phyloP scores from a whole-genome alignment of 2,113 vertebrate species.

The Pseudorectes ferrugineus region DNA sequence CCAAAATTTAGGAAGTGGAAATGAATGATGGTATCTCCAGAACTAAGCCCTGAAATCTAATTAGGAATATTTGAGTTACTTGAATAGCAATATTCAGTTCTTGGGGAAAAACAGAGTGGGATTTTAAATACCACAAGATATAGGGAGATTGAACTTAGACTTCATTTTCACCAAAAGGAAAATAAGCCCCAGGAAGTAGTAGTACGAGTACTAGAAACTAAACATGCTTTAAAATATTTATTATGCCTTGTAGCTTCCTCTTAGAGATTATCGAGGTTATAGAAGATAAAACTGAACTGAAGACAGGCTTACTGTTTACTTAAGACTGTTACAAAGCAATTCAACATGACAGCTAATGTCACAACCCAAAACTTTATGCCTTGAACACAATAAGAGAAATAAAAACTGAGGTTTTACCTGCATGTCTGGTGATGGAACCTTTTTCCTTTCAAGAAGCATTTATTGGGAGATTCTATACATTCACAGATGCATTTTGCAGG shows the following conservation, averaged over 20 bases:
- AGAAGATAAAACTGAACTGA: background rate
- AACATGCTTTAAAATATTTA: background rate
- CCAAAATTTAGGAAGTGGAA: background rate
- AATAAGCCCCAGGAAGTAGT: background rate
- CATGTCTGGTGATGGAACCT: slow-evolving; percentile 89
- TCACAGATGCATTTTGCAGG: slow-evolving; percentile 87
- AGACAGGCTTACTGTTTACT: background rate
- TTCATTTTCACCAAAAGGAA: background rate
- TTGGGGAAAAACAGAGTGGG: background rate
- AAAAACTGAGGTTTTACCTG: slow-evolving; percentile 75
- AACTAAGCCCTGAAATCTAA: background rate
- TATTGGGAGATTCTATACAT: slow-evolving; percentile 89
- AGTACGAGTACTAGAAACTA: background rate
- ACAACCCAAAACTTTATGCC: background rate
- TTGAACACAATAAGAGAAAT: background rate
- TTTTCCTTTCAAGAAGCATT: slow-evolving; percentile 90
- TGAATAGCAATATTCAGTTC: background rate
- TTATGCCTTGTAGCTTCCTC: background rate
- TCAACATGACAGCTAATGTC: background rate
- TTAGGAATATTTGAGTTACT: background rate
- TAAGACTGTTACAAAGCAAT: background rate
- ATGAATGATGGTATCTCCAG: background rate
- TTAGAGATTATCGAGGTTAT: background rate
- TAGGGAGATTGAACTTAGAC: background rate
- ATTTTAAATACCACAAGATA: background rate